These are phyloP conservation scores for Oreochromis niloticus DNA, from an alignment of 2,113 vertebrate genomes.

Conservation along the genomic window DNA sequence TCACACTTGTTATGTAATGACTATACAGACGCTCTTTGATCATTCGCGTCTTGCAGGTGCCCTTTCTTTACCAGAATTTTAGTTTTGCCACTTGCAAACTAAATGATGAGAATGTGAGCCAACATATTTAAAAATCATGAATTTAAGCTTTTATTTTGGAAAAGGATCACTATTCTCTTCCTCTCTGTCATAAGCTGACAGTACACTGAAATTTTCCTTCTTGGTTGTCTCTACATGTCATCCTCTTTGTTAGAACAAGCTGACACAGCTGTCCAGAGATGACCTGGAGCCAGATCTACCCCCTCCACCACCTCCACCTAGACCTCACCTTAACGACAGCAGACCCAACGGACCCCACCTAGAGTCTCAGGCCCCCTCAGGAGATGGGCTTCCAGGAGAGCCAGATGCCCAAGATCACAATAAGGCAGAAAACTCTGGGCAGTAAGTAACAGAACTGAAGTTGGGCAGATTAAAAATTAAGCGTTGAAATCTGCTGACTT, in stretches of 20 bases:
- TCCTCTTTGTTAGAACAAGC: conserved; percentile 64
- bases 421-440: conserved; percentile 64
- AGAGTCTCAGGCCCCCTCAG: conserved; percentile 57
- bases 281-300: conserved; percentile 67
- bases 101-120: not conserved
- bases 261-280: conserved; percentile 76
- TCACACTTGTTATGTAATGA: not conserved
- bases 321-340: conserved; percentile 52
- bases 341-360: conserved; percentile 28
- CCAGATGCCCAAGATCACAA: conserved; percentile 61
- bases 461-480: not conserved
- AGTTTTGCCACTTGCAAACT: not conserved
- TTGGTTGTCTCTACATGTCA: not conserved
- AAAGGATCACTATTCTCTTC: not conserved
- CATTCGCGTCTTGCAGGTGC: not conserved
- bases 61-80: not conserved
- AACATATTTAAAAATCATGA: not conserved
- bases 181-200: not conserved
- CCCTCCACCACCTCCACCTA: conserved; percentile 63
- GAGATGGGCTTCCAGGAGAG: conserved; percentile 48
- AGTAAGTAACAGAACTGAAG: conserved; percentile 65
- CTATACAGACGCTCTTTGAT: not conserved
- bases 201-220: not conserved
- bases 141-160: not conserved
- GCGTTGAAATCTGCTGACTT: not conserved